Percentiles rank a stretch among this genome's conserved stretches.
Evolutionary conservation across 1,140 invertebrate species (phyloP).

Genomic region (Hormaphis cornu): DNA sequence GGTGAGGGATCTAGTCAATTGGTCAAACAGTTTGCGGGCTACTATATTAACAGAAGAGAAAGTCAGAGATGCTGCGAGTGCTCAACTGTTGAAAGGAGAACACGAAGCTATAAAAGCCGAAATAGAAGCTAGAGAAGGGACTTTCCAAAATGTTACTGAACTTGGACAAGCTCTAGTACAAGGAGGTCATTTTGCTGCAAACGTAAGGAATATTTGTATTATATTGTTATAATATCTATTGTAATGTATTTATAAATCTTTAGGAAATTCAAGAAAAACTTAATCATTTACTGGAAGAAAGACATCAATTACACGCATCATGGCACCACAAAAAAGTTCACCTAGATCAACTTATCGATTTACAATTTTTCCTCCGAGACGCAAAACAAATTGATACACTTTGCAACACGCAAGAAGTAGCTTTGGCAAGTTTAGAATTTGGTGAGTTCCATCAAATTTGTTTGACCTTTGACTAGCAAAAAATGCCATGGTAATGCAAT

Average conservation of each 20-base stretch:
- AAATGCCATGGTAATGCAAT: too few relatives aligned
- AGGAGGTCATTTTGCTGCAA: slow-evolving; percentile 70
- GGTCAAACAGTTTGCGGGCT: slow-evolving; percentile 69
- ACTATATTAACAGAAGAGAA: slow-evolving; percentile 74
- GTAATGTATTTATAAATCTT: neutral
- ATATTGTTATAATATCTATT: neutral
- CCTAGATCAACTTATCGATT: slow-evolving; percentile 86
- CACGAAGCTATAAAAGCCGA: slow-evolving; percentile 88
- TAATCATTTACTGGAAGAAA: slow-evolving; percentile 63
- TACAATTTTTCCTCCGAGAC: slow-evolving; percentile 90
- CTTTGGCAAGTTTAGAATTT: slow-evolving; percentile 51
- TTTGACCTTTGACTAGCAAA: neutral
- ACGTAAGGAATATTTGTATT: slow-evolving; percentile 39
- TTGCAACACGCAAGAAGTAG: slow-evolving; percentile 78
- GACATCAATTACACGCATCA: slow-evolving; percentile 65
- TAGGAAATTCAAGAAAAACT: slow-evolving; percentile 73
- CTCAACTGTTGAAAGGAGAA: slow-evolving; percentile 76
- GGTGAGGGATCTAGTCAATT: slow-evolving; percentile 80
- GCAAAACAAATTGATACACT: slow-evolving; percentile 86
- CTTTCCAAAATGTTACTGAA: slow-evolving; percentile 68
- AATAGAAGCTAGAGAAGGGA: slow-evolving; percentile 85
- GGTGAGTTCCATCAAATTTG: slow-evolving; percentile 41
- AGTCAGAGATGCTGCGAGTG: slow-evolving; percentile 74
- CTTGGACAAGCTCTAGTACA: slow-evolving; percentile 75
- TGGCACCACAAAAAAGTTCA: slow-evolving; percentile 86